Evolutionary conservation across 2,888 invertebrate genomes (phyloP).

Genomic region (Ormia ochracea): DNA sequence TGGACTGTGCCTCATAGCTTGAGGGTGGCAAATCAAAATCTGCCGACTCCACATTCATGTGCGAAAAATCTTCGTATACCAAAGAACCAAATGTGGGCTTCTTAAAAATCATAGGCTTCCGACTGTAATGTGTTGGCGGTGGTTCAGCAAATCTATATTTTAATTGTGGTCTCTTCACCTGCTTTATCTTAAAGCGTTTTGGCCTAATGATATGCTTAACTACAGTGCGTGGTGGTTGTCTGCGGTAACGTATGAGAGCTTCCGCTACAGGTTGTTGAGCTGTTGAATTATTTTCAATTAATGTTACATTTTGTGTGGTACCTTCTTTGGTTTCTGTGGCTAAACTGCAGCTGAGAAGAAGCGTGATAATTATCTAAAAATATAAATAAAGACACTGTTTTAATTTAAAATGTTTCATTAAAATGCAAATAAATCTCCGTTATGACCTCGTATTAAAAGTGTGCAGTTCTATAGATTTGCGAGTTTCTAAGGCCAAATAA

Average conservation of each 20-base stretch:
- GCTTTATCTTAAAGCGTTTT: slow-evolving; percentile 68
- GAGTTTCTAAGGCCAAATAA: too few species aligned
- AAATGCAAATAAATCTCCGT: too few species aligned
- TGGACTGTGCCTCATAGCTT: slow-evolving; percentile 71
- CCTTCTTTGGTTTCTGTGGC: slow-evolving; percentile 4
- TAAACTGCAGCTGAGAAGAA: slow-evolving; percentile 1
- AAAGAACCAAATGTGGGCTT: slow-evolving; percentile 67
- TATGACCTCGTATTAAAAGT: too few species aligned
- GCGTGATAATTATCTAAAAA: slow-evolving; percentile 55
- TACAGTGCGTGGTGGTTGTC: slow-evolving; percentile 72
- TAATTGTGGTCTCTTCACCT: slow-evolving; percentile 68
- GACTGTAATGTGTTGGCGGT: slow-evolving; percentile 62
- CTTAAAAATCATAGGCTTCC: slow-evolving; percentile 12
- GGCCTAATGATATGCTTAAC: slow-evolving; percentile 65
- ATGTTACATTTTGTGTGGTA: slow-evolving; percentile 29
- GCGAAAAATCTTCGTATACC: slow-evolving; percentile 68
- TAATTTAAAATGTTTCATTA: too few species aligned
- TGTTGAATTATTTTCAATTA: slow-evolving; percentile 42
- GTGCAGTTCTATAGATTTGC: too few species aligned
- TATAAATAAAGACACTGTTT: background rate
- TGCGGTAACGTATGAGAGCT: slow-evolving; percentile 69
- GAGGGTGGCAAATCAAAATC: slow-evolving; percentile 71
- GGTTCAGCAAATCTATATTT: slow-evolving; percentile 68
- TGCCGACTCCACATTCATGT: slow-evolving; percentile 68
- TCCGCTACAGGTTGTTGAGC: slow-evolving; percentile 67